phyloP scores from a whole-genome alignment of 2,888 invertebrate genomes.

The Diaprepes abbreviatus region DNA sequence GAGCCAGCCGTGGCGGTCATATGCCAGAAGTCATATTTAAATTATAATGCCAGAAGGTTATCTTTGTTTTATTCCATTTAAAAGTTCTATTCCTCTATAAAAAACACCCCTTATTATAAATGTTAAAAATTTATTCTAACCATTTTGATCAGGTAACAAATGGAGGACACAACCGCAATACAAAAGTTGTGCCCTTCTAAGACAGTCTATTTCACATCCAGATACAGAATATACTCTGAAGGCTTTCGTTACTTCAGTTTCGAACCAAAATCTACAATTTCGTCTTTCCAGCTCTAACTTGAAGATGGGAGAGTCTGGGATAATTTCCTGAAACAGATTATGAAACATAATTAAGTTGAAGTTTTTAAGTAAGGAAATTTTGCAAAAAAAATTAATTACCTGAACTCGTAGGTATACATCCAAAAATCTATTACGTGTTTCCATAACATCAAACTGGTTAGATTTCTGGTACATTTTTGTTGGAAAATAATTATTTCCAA shows the following conservation, averaged over 20 bases:
- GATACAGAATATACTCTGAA: slow-evolving; percentile 28
- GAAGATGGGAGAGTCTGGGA: slow-evolving; percentile 4
- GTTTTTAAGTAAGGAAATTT: too few species aligned
- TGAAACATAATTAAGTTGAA: too few species aligned
- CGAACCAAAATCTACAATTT: slow-evolving; percentile 27
- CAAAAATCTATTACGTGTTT: neutral
- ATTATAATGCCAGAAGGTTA: too few species aligned
- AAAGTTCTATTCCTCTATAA: too few species aligned
- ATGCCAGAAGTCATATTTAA: too few species aligned
- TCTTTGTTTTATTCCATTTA: too few species aligned
- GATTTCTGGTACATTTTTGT: slow-evolving; percentile 29
- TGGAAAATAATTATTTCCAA: slow-evolving; percentile 30
- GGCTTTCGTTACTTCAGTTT: neutral
- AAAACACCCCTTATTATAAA: too few species aligned
- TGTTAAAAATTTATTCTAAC: slow-evolving; percentile 1
- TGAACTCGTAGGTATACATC: slow-evolving; percentile 19
- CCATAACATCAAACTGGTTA: neutral
- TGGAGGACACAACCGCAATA: slow-evolving; percentile 26
- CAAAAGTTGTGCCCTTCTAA: slow-evolving; percentile 7
- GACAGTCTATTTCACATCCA: slow-evolving; percentile 34
- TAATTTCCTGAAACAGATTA: slow-evolving; percentile 32
- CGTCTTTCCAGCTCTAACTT: slow-evolving; percentile 10
- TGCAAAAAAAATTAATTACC: slow-evolving; percentile 30
- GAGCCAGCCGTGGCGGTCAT: too few species aligned
- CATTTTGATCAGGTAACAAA: slow-evolving; percentile 29